These are phyloP conservation scores for Corythornis vintsioides DNA, from an alignment of 2,113 vertebrate species.

Conservation along the genomic window DNA sequence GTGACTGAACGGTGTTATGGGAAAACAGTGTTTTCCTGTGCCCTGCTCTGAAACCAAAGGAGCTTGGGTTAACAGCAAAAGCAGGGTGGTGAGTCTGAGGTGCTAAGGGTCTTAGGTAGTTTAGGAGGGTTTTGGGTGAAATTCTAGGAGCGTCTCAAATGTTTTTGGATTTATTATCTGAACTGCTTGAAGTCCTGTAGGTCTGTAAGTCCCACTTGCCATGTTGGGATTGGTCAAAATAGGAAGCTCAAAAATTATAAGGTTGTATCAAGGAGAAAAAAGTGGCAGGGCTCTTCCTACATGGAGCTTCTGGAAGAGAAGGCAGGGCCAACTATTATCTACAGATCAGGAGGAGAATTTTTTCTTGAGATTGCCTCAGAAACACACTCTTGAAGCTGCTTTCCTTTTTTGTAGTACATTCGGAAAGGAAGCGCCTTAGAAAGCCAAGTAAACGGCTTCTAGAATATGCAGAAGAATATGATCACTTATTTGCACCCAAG, in stretches of 20 bases:
- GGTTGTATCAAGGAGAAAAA: background rate
- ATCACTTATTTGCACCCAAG: conserved; percentile 90
- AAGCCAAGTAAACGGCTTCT: conserved; percentile 95
- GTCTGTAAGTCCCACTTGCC: background rate
- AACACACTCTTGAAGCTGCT: conserved; percentile 54
- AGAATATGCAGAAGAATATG: conserved; percentile 93
- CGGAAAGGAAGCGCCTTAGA: conserved; percentile 91
- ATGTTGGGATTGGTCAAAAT: background rate
- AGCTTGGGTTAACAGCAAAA: background rate
- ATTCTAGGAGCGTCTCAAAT: background rate
- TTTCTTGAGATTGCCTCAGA: background rate
- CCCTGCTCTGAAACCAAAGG: background rate
- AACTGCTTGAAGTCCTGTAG: background rate
- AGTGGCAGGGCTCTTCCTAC: background rate
- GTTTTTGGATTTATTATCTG: background rate
- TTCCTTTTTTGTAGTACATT: conserved; percentile 63
- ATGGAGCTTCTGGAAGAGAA: background rate
- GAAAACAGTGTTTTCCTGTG: background rate
- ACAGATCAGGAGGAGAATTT: background rate
- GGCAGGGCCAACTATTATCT: background rate
- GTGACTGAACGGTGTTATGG: background rate
- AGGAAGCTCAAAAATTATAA: background rate
- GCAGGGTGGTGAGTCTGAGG: background rate
- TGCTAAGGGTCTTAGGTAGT: background rate
- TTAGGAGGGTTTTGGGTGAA: background rate